Conservation (phyloP, 2,797 vertebrate genomes). For the Myioborus melanocephalus region DNA sequence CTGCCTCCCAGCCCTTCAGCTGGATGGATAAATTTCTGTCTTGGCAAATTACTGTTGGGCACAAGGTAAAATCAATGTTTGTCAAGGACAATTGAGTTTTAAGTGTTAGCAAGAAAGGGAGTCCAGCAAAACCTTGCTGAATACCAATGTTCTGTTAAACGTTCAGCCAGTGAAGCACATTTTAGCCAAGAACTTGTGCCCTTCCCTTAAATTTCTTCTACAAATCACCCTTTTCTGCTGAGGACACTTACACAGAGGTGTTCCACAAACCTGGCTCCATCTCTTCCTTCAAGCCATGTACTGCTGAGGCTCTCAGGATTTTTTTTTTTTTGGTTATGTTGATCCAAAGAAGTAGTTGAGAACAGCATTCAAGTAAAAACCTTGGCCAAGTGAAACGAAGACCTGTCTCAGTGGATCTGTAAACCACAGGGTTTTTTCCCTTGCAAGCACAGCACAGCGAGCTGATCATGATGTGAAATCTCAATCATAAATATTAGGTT, state of each 20-base stretch:
- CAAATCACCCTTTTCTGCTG: not conserved
- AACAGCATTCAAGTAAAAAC: not conserved
- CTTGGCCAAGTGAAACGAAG: not conserved
- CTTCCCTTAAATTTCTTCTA: not conserved
- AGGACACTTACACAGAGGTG: fast-evolving
- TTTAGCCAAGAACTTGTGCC: not conserved
- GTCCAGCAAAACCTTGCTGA: not conserved
- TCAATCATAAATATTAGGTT: not conserved
- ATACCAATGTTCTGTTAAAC: fast-evolving
- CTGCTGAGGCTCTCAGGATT: not conserved
- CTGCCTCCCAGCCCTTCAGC: not conserved
- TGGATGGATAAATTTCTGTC: not conserved
- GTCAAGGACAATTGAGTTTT: not conserved
- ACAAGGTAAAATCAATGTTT: not conserved
- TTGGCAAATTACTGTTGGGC: not conserved
- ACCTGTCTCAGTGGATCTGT: not conserved
- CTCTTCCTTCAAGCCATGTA: not conserved
- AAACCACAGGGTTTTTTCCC: not conserved
- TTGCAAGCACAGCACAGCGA: not conserved
- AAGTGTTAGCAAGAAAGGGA: not conserved
- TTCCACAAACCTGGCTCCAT: not conserved
- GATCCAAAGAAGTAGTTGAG: not conserved
- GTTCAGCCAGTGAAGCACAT: not conserved
- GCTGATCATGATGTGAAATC: not conserved
- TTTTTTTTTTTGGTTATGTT: fast-evolving